Conservation (phyloP, 2,888 invertebrate species). For the Zelleria hepariella region DNA sequence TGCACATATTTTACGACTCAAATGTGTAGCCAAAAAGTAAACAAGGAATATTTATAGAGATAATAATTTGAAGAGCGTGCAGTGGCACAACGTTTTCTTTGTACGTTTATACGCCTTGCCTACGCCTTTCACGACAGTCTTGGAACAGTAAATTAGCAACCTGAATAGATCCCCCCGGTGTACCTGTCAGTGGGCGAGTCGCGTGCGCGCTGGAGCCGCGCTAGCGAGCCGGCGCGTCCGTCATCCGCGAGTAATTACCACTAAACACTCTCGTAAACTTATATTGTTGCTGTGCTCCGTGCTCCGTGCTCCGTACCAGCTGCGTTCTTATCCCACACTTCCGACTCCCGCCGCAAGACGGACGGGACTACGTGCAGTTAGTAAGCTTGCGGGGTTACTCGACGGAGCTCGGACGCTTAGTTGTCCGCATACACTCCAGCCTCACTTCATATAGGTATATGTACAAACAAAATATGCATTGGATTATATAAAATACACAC, state of each 20-base stretch:
- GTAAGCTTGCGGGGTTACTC: background rate
- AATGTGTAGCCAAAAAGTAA: too few species aligned
- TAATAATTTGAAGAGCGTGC: too few species aligned
- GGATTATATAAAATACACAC: background rate
- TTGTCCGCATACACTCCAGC: background rate
- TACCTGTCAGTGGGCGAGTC: too few species aligned
- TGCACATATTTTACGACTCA: too few species aligned
- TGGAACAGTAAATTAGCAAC: too few species aligned
- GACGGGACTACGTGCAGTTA: background rate
- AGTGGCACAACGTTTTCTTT: too few species aligned
- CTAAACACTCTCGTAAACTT: constrained; percentile 1
- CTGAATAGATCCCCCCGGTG: too few species aligned
- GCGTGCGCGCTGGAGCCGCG: constrained; percentile 1
- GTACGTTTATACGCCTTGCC: too few species aligned
- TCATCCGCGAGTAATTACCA: constrained; percentile 5
- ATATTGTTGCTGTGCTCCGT: background rate
- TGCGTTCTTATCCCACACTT: background rate
- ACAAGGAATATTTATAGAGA: too few species aligned
- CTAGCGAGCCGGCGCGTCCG: background rate
- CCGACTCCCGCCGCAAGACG: background rate
- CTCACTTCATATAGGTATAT: too few species aligned
- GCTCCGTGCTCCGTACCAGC: background rate
- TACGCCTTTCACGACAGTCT: too few species aligned
- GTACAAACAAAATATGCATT: background rate
- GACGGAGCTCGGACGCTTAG: background rate